A percentile compares a stretch with the other conserved stretches of the same genome.
phyloP scores from a whole-genome alignment of 2,888 invertebrate genomes.

The Rhamphomyia laevipes region DNA sequence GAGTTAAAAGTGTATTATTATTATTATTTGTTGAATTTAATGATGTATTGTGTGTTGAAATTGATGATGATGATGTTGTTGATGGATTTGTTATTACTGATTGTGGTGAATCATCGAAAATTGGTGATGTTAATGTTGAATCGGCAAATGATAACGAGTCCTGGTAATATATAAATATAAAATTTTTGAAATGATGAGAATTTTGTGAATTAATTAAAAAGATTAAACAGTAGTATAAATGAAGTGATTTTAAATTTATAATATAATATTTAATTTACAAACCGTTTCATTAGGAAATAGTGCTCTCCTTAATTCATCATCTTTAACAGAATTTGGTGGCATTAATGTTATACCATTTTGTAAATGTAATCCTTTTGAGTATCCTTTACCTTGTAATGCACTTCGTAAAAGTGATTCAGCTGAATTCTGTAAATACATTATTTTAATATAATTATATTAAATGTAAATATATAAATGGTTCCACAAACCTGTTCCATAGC shows the following conservation, averaged over 20 bases:
- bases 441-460: neutral
- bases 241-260: neutral
- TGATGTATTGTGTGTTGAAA: constrained; percentile 15
- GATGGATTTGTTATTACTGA: constrained; percentile 11
- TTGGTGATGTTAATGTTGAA: constrained; percentile 32
- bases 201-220: no score
- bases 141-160: constrained; percentile 35
- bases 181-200: neutral
- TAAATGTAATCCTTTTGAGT: constrained; percentile 35
- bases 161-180: constrained; percentile 12
- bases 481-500: constrained; percentile 35
- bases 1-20: constrained; percentile 11
- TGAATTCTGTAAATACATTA: constrained; percentile 34
- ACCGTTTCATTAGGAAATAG: constrained; percentile 41
- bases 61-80: constrained; percentile 16
- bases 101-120: constrained; percentile 32
- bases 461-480: neutral
- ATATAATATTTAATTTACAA: constrained; percentile 13
- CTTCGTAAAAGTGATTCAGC: constrained; percentile 68
- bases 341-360: constrained; percentile 33
- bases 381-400: constrained; percentile 69
- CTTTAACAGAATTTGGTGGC: constrained; percentile 41
- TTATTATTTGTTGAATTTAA: constrained; percentile 16
- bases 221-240: no score
- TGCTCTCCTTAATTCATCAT: constrained; percentile 46